Conservation (phyloP, 2,888 invertebrate species). For the Lycophotia porphyrea region DNA sequence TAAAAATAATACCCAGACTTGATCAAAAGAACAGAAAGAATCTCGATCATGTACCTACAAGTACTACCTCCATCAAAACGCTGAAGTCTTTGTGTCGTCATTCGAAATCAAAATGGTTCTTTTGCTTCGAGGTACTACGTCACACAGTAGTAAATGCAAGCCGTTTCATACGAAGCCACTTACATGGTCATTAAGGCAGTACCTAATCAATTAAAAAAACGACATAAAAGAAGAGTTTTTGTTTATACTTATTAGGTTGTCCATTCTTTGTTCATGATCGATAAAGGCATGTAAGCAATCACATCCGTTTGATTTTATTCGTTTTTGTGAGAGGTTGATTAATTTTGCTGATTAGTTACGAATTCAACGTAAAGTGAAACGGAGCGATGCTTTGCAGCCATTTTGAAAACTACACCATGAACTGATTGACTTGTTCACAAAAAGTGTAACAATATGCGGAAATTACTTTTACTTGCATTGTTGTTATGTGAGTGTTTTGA, state of each 20-base stretch:
- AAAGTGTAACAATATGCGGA: conserved; percentile 76
- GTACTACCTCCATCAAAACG: neutral
- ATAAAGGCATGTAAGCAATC: conserved; percentile 71
- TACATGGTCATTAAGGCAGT: conserved; percentile 11
- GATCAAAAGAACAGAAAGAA: conserved; percentile 7
- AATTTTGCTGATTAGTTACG: conserved; percentile 73
- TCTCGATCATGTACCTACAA: neutral
- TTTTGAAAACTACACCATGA: conserved; percentile 64
- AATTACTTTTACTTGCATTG: conserved; percentile 81
- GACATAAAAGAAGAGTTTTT: conserved; percentile 31
- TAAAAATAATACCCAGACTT: neutral
- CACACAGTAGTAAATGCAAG: conserved; percentile 2
- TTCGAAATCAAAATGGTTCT: conserved; percentile 8
- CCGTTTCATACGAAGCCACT: conserved; percentile 15
- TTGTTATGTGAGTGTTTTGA: conserved; percentile 81
- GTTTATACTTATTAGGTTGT: conserved; percentile 46
- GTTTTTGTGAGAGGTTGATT: conserved; percentile 72
- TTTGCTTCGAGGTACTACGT: neutral
- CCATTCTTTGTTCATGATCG: conserved; percentile 70
- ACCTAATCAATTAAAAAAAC: conserved; percentile 10
- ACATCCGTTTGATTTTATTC: conserved; percentile 72
- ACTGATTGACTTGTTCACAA: conserved; percentile 61
- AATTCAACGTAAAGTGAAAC: conserved; percentile 71
- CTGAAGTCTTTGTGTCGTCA: neutral
- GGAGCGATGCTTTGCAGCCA: conserved; percentile 68